Evolutionary conservation across 2,797 vertebrate species (phyloP), one percentile per base, ranked within the genome.

Genomic region (Sorex maritimensis): DNA sequence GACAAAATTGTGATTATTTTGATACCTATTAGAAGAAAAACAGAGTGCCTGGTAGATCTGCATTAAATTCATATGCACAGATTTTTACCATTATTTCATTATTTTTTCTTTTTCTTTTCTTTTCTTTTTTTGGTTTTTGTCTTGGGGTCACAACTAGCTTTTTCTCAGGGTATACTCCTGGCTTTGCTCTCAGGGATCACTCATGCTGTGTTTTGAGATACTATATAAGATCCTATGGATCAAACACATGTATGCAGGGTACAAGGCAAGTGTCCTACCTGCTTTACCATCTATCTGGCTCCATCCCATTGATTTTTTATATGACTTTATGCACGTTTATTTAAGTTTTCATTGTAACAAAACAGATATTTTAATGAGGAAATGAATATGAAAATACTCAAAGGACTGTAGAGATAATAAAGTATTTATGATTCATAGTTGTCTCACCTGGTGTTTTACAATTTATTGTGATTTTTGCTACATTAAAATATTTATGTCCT

Each of bases 301-400:
- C 19, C 17, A 23, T 90, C n/a, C 23, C 6, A 69, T 67, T 79
- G 67, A 58, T 69, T 89, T 90, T 89, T 26, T 82, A 55, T 61
- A 21, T 86, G 21, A 85, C 9, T 74, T 81, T 30, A 77, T n/a
- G 72, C 73, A 72, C 38, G 5, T 79, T 92, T 67, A 84, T 41
- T 89, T 95, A 15, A 81, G 12, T 41, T 94, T 94, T 6, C 17
- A 6, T 68, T 84, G 88, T 23, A 90, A n/a, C 58, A 68, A 77
- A 88, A 91, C 26, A 41, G 1, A 90, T 30, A 72, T 17, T 86
- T 95, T 21, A 73, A 88, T 65, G n/a, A 83, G 23, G 63, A 94
- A 93, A 91, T 89, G 13, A 23, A 74, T 94, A 90, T 86, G 44
- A 78, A 88, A 78, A 11, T 71, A 8, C 93, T 86, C 80, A 94